These are phyloP conservation scores for Danionella dracula DNA, from an alignment of 2,797 vertebrate species.

Conservation along the genomic window DNA sequence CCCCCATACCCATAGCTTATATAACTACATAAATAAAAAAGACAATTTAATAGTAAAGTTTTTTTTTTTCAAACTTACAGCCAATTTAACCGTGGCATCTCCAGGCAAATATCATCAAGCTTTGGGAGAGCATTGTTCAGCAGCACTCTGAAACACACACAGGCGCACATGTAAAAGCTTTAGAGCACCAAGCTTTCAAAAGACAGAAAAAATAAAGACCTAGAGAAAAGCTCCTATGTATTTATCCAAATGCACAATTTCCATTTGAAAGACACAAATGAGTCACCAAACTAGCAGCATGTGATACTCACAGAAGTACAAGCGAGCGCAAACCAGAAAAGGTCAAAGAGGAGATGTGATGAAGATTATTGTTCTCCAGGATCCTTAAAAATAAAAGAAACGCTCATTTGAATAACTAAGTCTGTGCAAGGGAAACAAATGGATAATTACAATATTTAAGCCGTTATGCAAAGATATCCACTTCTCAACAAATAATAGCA, in stretches of 20 bases:
- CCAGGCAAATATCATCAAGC: constrained; percentile 83
- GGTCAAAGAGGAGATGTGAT: constrained; percentile 76
- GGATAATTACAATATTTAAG: not conserved
- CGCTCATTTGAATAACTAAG: constrained; percentile 15
- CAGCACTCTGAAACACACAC: constrained; percentile 71
- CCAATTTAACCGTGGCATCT: constrained; percentile 90
- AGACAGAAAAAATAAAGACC: not conserved
- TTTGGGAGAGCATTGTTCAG: constrained; percentile 82
- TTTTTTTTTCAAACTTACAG: constrained; percentile 74
- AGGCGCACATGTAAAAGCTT: not conserved
- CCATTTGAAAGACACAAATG: not conserved
- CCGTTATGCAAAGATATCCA: too few relatives aligned
- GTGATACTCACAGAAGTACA: constrained; percentile 86
- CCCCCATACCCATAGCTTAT: too few relatives aligned
- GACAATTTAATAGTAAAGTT: too few relatives aligned
- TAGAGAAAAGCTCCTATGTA: not conserved
- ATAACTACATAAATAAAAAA: not conserved
- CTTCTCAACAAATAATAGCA: too few relatives aligned
- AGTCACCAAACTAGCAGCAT: constrained; percentile 2
- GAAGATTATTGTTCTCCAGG: constrained; percentile 90
- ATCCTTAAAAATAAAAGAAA: constrained; percentile 66
- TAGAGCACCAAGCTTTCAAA: not conserved
- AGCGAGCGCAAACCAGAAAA: constrained; percentile 90
- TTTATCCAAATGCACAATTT: constrained; percentile 5
- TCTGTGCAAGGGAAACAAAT: not conserved